These are phyloP conservation scores for Chrysemys picta DNA, from an alignment of 2,113 vertebrate species.

Conservation along the genomic window DNA sequence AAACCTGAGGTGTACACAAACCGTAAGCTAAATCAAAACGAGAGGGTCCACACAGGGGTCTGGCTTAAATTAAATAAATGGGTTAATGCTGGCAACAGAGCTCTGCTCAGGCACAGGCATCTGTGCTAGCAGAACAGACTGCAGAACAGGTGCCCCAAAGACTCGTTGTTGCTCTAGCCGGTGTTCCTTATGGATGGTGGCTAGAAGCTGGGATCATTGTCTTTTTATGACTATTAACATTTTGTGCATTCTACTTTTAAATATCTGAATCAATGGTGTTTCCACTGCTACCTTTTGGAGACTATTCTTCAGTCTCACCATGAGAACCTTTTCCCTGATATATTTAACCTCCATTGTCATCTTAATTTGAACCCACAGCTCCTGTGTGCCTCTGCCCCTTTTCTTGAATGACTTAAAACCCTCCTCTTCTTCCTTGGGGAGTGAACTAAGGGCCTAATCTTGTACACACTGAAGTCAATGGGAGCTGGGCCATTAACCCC, in stretches of 20 bases:
- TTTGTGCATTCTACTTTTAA: background rate
- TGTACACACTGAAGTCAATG: background rate
- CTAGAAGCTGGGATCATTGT: background rate
- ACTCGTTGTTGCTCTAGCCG: background rate
- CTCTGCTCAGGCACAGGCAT: background rate
- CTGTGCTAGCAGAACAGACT: background rate
- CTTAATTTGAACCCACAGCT: background rate
- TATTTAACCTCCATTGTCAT: background rate
- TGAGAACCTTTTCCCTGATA: background rate
- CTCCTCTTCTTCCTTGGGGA: background rate
- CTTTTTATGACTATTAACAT: background rate
- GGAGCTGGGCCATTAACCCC: background rate
- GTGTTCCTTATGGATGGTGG: background rate
- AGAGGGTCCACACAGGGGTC: background rate
- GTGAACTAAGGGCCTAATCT: background rate
- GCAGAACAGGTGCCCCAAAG: background rate
- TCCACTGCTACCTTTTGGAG: background rate
- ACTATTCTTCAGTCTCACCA: background rate
- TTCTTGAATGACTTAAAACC: background rate
- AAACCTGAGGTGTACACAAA: constrained; percentile 53
- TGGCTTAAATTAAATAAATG: constrained; percentile 42
- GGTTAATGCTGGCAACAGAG: background rate
- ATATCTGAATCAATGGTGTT: accelerated
- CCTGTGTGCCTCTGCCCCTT: background rate
- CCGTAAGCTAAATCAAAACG: constrained; percentile 20